Conservation (phyloP, 2,113 vertebrate species). For the Oceanites oceanicus region DNA sequence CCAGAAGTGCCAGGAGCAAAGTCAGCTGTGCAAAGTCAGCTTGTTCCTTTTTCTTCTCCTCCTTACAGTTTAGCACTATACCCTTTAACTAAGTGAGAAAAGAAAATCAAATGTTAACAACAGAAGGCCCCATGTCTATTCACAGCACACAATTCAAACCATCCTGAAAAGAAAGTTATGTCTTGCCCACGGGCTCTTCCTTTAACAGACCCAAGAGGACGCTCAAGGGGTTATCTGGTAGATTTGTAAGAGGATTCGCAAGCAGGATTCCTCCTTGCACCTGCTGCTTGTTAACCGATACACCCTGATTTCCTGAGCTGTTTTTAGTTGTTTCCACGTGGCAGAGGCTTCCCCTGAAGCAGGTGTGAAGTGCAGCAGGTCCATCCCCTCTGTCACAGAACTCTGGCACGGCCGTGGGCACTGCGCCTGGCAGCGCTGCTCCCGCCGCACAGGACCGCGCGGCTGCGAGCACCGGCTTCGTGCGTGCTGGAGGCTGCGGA, state of each 20-base stretch:
- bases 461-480: not conserved
- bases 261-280: not conserved
- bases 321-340: too few species aligned
- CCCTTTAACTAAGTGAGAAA: not conserved
- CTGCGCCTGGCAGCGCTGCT: not conserved
- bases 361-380: accelerated
- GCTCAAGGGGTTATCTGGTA: accelerated
- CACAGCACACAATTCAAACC: accelerated
- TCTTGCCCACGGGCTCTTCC: not conserved
- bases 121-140: accelerated
- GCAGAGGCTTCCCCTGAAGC: not conserved
- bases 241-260: not conserved
- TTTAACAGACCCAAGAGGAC: not conserved
- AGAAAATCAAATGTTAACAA: not conserved
- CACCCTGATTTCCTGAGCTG: accelerated
- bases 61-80: not conserved
- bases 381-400: accelerated
- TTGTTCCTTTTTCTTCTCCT: not conserved
- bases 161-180: not conserved
- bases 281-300: not conserved
- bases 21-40: not conserved
- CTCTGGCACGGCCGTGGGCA: not conserved
- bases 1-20: not conserved
- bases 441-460: not conserved
- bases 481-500: not conserved